Base-by-base conservation (phyloP, 2,888 invertebrate genomes). In the Eumacrocentrus americanus region DNA sequence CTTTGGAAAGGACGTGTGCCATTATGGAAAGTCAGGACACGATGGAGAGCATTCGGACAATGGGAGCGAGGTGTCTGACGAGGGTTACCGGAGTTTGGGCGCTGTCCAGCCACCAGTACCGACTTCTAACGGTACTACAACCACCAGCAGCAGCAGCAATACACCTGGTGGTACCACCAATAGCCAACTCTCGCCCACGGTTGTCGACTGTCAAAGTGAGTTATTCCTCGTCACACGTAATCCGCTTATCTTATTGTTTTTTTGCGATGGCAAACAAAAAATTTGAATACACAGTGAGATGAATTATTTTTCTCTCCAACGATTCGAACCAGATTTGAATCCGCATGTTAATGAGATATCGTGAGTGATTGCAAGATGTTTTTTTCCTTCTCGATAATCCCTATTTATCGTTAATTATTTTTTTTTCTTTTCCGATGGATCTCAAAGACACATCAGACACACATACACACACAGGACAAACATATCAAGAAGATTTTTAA, bases 11-110 rank as follows among this genome's bases (percentile, higher is more conserved):
- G 78, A 79, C 47, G 54, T 18, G 40, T 67, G 67, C 37, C 69
- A 70, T 48, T 74, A 74, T 60, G 61, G 70, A 11, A 77, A 76
- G 62, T 73, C 75, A 3, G 73, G 72, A 2, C 75, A 77, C 47
- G 79, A 79, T 54, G 77, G 77, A 37, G 80, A 78, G 42, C 77
- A 78, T 58, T 78, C 91, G 55, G 91, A 92, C 76, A 91, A 91
- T 69, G 91, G 91, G 7, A 91, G 91, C 59, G 92, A 92, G 77
- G 91, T 92, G 20, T 92, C 91, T 22, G 92, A 92, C 78, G 92
- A 92, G 74, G 92, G 92, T 0, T 92, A 92, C 79, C 86, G 92
- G 72, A 92, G 92, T 74, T 81, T 92, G 72, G 91, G 91, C 0
- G 85, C 91, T 47, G 87, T 87, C 42, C 86, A 87, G 63, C 82